Evolutionary conservation across 2,888 invertebrate species (phyloP), one percentile per base, ranked within the genome.

Genomic region (Acheta domesticus): DNA sequence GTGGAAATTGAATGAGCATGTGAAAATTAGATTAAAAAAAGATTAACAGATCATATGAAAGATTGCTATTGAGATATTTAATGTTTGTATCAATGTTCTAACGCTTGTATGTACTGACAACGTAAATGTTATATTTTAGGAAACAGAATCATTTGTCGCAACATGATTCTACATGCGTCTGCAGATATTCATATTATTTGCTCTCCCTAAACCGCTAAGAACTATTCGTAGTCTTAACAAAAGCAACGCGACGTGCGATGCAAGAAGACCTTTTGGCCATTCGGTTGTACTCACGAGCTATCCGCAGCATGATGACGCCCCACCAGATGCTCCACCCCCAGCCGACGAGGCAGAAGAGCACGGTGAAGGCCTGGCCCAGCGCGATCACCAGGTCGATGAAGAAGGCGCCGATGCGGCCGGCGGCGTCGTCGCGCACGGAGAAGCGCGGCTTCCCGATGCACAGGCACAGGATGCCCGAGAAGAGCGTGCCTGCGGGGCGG

Each of bases 301-400:
- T 91, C 85, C 92, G 93, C 82, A 98, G 88, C 93, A 98, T 94
- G 85, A 96, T 94, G 83, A 96, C 93, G 3, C 98, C 98, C 98
- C 98, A 98, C 92, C 97, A 97, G 82, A 98, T 93, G 81, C 97
- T 96, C 98, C 98, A 98, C 83, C 98, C 97, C 98, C 98, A 98
- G 21, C 98, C 96, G 74, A 96, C 97, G 79, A 97, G 91, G 85
- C 98, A 94, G 89, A 98, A 98, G 79, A 97, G 91, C 79, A 98
- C 94, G 48, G 97, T 97, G 88, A 97, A 96, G 84, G 96, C 89
- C 88, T 98, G 98, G 21, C 95, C 92, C 80, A 93, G 89, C 0
- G 96, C 97, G 80, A 98, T 95, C 83, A 96, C 88, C 62, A 93
- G 87, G 87, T 98, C 95, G 81, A 97, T 94, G 82, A 96, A 90